Evolutionary conservation across 2,888 invertebrate genomes (phyloP), one percentile per base, ranked within the genome.

Genomic region (Limnephilus rhombicus): DNA sequence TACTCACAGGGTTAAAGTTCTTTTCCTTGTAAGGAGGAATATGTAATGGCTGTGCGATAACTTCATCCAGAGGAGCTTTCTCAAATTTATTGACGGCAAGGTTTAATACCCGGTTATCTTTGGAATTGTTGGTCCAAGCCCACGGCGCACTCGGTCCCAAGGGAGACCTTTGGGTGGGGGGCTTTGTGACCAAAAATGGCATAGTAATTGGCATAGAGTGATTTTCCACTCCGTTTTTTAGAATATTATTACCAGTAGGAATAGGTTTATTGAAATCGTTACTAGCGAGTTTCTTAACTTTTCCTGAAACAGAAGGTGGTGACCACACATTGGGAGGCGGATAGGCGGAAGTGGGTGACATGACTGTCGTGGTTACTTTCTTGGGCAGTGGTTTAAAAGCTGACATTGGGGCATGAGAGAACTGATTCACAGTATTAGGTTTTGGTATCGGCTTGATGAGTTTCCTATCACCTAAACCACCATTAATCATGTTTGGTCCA

Each of bases 361-460:
- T 94, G 92, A 95, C 95, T 94, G 95, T 96, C 94, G 95, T 96
- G 68, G 68, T 68, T 68, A 68, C 68, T 92, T 96, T 95, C 94
- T 95, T 95, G 91, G 94, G 95, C 92, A 96, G 96, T 1, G 97
- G 98, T 94, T 97, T 97, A 94, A 98, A 98, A 5, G 98, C 98
- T 15, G 98, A 98, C 96, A 97, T 97, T 0, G 98, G 97, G 0
- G 98, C 98, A 94, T 98, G 98, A 41, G 97, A 98, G 94, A 98
- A 98, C 94, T 98, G 97, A 94, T 98, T 98, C 0, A 97, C 96
- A 3, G 97, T 96, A 83, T 96, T 95, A 15, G 97, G 97, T 94
- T 97, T 96, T 45, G 97, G 96, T 37, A 95, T 95, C 92, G 96
- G 96, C 83, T 96, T 96, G 94, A 96, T 95, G 68, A 95, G 94